phyloP scores from a whole-genome alignment of 2,888 invertebrate genomes.

The Chymomyza caudatula region DNA sequence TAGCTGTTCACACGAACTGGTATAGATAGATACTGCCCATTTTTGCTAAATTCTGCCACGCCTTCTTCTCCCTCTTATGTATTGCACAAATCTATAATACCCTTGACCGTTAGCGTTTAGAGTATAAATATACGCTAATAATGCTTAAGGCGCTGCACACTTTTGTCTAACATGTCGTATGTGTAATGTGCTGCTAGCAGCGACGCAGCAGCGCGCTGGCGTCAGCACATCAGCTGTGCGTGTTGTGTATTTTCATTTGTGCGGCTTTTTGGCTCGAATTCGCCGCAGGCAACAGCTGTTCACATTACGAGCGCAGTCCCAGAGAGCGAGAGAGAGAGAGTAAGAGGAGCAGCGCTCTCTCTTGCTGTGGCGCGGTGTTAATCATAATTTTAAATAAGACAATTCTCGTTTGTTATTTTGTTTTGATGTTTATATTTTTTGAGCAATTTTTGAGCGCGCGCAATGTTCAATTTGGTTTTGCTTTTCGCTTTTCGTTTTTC shows the following conservation, averaged over 20 bases:
- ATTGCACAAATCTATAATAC: no score
- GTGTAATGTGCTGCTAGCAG: slow-evolving; percentile 4
- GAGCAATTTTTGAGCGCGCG: slow-evolving; percentile 57
- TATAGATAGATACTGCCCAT: no score
- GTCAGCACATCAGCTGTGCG: slow-evolving; percentile 13
- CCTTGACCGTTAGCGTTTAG: no score
- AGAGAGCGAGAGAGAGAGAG: no score
- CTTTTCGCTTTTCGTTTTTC: slow-evolving; percentile 21
- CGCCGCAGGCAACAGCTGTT: slow-evolving; percentile 67
- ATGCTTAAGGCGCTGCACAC: neutral
- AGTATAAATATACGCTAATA: neutral
- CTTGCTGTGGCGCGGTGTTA: slow-evolving; percentile 34
- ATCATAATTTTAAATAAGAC: slow-evolving; percentile 71
- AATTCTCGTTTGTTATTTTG: slow-evolving; percentile 57
- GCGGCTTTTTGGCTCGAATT: slow-evolving; percentile 51
- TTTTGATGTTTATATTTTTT: slow-evolving; percentile 60
- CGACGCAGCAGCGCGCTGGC: slow-evolving; percentile 55
- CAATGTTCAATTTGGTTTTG: slow-evolving; percentile 42
- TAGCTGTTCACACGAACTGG: no score
- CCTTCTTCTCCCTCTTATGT: no score
- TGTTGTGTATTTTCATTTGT: slow-evolving; percentile 19
- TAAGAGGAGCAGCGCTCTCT: no score
- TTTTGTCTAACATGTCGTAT: neutral
- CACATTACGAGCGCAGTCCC: neutral
- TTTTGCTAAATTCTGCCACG: no score